Evolutionary conservation across 1,140 invertebrate species (phyloP).

Genomic region (Psilanteris sp.): DNA sequence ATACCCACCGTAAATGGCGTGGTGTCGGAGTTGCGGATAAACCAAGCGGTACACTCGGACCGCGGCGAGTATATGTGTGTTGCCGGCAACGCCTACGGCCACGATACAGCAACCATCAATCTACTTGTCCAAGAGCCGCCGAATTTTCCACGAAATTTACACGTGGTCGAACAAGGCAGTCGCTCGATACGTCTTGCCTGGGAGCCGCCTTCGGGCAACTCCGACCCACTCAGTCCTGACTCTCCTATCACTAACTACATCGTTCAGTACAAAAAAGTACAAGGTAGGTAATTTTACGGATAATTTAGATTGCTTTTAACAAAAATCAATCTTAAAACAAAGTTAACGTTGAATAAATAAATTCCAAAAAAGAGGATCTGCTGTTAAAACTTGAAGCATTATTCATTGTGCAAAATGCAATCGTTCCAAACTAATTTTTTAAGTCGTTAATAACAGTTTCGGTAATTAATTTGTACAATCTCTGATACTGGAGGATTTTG

Average conservation of each 20-base stretch:
- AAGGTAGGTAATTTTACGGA: constrained; percentile 73
- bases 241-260: constrained; percentile 83
- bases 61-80: constrained; percentile 85
- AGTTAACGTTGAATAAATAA: no score
- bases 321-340: neutral
- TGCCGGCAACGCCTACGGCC: constrained; percentile 85
- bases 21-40: constrained; percentile 83
- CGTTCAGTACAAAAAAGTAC: constrained; percentile 83
- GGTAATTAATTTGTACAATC: no score
- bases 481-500: no score
- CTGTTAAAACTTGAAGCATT: no score
- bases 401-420: no score
- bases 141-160: constrained; percentile 83
- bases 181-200: constrained; percentile 82
- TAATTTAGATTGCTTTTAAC: constrained; percentile 9
- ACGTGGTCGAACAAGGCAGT: constrained; percentile 82
- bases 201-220: constrained; percentile 80
- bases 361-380: no score
- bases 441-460: no score
- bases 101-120: constrained; percentile 83
- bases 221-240: constrained; percentile 78
- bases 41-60: constrained; percentile 82
- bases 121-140: constrained; percentile 86
- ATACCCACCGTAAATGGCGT: constrained; percentile 78
- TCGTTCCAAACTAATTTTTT: no score